A percentile compares a stretch with the other conserved stretches of the same genome.
phyloP scores from a whole-genome alignment of 2,888 invertebrate species.

The Heliconius aoede region DNA sequence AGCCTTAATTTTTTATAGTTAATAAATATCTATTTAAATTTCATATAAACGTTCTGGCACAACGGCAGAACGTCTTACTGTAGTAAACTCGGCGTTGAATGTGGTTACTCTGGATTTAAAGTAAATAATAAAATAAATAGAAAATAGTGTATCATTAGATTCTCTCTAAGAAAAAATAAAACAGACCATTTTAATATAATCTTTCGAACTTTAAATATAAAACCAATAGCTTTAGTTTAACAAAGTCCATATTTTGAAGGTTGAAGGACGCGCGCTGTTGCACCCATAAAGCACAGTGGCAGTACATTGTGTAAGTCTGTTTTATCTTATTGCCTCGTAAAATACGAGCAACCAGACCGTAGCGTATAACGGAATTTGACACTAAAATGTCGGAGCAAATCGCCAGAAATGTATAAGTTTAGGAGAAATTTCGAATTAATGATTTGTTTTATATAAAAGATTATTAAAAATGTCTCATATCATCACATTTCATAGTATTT shows the following conservation, averaged over 20 bases:
- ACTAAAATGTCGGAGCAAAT: constrained; percentile 17
- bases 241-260: background rate
- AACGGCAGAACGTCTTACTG: background rate
- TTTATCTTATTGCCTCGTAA: constrained; percentile 25
- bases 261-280: constrained; percentile 14
- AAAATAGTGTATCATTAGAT: background rate
- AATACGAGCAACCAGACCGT: constrained; percentile 15
- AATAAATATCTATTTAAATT: background rate
- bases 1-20: too few relatives aligned
- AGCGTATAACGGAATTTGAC: constrained; percentile 11
- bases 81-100: background rate
- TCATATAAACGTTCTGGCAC: background rate
- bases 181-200: background rate
- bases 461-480: too few relatives aligned
- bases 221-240: constrained; percentile 1
- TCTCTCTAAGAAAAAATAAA: background rate
- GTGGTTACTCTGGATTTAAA: background rate
- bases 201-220: background rate
- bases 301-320: constrained; percentile 23
- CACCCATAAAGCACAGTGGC: constrained; percentile 22
- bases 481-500: constrained; percentile 3
- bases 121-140: background rate
- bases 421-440: background rate
- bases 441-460: background rate
- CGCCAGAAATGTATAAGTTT: background rate